These are phyloP conservation scores for Cetonia aurata DNA, from an alignment of 2,888 invertebrate species.

Conservation along the genomic window DNA sequence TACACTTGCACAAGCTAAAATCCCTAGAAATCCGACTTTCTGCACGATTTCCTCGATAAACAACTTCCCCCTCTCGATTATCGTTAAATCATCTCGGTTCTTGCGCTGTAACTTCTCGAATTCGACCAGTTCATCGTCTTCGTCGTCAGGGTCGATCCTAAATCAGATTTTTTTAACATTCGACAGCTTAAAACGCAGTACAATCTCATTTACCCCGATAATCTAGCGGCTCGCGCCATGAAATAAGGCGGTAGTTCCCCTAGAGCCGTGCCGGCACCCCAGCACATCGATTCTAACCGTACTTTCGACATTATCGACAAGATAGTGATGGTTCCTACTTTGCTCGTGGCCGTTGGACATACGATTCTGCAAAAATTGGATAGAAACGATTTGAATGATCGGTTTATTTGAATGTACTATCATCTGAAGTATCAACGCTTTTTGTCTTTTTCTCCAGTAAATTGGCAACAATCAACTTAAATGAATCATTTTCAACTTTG, in stretches of 20 bases:
- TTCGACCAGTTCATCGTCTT: conserved; percentile 80
- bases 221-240: conserved; percentile 95
- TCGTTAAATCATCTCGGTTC: conserved; percentile 71
- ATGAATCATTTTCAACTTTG: too few relatives aligned
- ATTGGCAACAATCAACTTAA: too few relatives aligned
- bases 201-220: conserved; percentile 68
- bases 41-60: conserved; percentile 92
- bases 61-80: conserved; percentile 84
- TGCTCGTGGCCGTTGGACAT: conserved; percentile 84
- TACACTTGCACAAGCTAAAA: conserved; percentile 94
- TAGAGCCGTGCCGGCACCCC: conserved; percentile 98
- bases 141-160: conserved; percentile 69
- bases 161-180: conserved; percentile 52
- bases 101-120: conserved; percentile 79
- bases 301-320: conserved; percentile 97
- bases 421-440: background rate
- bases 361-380: conserved; percentile 79
- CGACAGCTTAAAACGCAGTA: too few relatives aligned
- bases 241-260: conserved; percentile 99
- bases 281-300: conserved; percentile 95
- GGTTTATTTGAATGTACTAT: too few relatives aligned
- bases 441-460: too few relatives aligned
- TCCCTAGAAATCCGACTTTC: conserved; percentile 95
- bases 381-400: too few relatives aligned
- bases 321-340: conserved; percentile 79